Conservation (phyloP, 1,140 invertebrate species). For the Nixonia krombeini region DNA sequence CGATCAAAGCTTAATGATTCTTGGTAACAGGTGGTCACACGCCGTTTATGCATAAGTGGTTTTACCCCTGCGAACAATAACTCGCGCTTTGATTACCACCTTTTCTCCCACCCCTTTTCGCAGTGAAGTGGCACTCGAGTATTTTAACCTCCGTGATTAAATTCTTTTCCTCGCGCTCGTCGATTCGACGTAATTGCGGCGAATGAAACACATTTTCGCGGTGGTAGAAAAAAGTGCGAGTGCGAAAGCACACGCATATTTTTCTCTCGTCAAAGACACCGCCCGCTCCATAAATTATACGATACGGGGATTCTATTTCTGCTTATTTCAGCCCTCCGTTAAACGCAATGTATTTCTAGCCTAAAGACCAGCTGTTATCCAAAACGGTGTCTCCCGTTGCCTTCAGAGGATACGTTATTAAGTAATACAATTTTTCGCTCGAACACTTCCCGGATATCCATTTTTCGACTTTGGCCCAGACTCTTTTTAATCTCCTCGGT, state of each 20-base stretch:
- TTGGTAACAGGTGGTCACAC: too few species aligned
- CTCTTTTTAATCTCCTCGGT: not conserved
- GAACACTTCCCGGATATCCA: not conserved
- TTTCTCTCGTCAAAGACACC: not conserved
- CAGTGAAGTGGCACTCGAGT: too few species aligned
- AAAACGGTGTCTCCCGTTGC: too few species aligned
- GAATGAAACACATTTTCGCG: too few species aligned
- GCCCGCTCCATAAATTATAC: not conserved
- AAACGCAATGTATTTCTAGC: conserved; percentile 8
- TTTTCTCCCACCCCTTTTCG: too few species aligned
- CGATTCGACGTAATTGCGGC: not conserved
- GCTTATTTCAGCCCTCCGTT: conserved; percentile 40
- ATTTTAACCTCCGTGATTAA: not conserved
- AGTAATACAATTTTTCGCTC: not conserved
- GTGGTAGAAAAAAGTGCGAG: too few species aligned
- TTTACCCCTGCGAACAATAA: too few species aligned
- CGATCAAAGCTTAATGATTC: too few species aligned
- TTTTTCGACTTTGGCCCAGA: not conserved
- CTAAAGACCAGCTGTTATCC: not conserved
- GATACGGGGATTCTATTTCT: conserved; percentile 48
- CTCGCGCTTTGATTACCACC: too few species aligned
- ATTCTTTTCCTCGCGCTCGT: not conserved
- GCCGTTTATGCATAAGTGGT: too few species aligned
- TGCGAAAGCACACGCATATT: not conserved
- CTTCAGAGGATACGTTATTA: too few species aligned